phyloP scores from a whole-genome alignment of 2,888 invertebrate species.

The Tuta absoluta region DNA sequence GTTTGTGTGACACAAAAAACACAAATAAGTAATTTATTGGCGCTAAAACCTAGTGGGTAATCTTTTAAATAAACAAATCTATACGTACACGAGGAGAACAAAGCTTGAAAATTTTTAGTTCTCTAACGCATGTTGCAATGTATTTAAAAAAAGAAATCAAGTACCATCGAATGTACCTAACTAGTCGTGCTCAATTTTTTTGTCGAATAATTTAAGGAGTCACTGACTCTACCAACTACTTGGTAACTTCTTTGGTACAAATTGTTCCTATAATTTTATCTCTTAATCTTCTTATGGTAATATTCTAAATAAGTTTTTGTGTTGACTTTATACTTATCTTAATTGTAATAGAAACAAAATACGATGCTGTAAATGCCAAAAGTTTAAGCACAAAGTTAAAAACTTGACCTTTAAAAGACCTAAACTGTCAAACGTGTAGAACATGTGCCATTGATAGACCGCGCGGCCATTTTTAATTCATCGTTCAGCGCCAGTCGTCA shows the following conservation, averaged over 20 bases:
- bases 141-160: neutral
- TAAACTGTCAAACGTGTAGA: neutral
- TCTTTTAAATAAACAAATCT: too few relatives aligned
- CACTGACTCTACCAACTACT: slow-evolving; percentile 10
- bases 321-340: neutral
- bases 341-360: neutral
- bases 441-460: neutral
- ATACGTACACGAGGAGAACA: too few relatives aligned
- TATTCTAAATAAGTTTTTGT: neutral
- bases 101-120: too few relatives aligned
- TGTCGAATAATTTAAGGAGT: slow-evolving; percentile 10
- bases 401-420: slow-evolving; percentile 8
- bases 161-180: neutral
- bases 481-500: slow-evolving; percentile 15
- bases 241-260: neutral
- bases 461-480: slow-evolving; percentile 9
- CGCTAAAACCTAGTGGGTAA: too few relatives aligned
- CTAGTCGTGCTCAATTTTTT: neutral
- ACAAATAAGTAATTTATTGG: too few relatives aligned
- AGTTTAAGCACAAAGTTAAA: neutral
- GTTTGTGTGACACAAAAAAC: too few relatives aligned
- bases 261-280: too few relatives aligned
- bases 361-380: neutral
- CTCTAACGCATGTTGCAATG: neutral
- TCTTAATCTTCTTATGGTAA: neutral